Evolutionary conservation across 2,113 vertebrate species (phyloP).

Genomic region (Thunnus maccoyii): DNA sequence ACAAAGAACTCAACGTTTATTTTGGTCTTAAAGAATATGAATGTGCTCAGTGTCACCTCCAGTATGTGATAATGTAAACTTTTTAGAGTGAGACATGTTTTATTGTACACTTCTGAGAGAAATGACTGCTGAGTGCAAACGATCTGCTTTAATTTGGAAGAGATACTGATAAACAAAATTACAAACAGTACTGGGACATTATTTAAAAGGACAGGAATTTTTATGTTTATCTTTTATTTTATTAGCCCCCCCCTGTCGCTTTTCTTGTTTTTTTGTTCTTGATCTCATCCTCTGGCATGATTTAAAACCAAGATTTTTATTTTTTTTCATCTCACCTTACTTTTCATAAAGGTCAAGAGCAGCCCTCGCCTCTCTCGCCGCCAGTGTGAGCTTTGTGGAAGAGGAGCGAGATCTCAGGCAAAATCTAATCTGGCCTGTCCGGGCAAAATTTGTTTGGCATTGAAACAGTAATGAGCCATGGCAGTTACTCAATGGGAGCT

Average conservation of each 20-base stretch:
- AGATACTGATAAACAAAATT: conserved; percentile 2
- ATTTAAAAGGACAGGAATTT: background rate
- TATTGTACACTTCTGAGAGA: conserved; percentile 14
- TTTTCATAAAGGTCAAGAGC: conserved; percentile 33
- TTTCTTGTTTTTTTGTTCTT: background rate
- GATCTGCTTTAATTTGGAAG: conserved; percentile 25
- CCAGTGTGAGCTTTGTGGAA: conserved; percentile 35
- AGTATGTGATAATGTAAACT: conserved; percentile 19
- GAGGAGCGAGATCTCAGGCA: conserved; percentile 60
- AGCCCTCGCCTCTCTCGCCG: background rate
- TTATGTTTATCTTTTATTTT: background rate
- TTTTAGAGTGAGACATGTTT: conserved; percentile 12
- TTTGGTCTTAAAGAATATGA: conserved; percentile 39
- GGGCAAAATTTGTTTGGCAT: conserved; percentile 38
- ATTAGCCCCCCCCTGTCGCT: conserved; percentile 56
- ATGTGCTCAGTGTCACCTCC: conserved; percentile 21
- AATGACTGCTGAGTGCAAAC: background rate
- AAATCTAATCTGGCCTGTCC: conserved; percentile 43
- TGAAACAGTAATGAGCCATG: conserved; percentile 67
- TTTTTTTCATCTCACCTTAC: background rate
- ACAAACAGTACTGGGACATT: background rate
- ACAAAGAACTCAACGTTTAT: conserved; percentile 28
- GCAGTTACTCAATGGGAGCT: conserved; percentile 77
- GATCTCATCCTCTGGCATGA: background rate
- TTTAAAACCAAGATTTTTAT: conserved; percentile 3